Evolutionary conservation across 1,140 invertebrate species (phyloP), one percentile per base, ranked within the genome.

Genomic region (Cydia strobilella): DNA sequence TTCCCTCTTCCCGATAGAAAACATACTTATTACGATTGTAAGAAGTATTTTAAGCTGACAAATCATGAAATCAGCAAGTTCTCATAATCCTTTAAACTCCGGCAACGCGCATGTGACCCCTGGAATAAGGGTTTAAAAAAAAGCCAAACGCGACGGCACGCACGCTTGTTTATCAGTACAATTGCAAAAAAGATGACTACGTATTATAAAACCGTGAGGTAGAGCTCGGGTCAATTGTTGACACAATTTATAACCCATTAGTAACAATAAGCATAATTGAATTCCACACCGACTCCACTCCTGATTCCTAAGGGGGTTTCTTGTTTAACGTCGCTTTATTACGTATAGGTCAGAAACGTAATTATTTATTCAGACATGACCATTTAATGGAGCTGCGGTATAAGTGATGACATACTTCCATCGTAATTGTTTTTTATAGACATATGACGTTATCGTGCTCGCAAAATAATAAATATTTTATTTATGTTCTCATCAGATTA

Each of bases 331-430:
- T 18, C 6, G 6, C 10, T 23, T 7, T 23, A 59, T 59, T 54
- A 20, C 51, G 20, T 12, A n/a, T 45, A 59, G 48, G 48, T 59
- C 54, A 23, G 10, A 59, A 23, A 20, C 6, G 7, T 59, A n/a
- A 7, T 59, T 23, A 59, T n/a, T 59, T 23, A 59, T 59, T 59
- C 54, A 59, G 23, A 23, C n/a, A 59, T 12, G 54, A 59, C 2
- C 54, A 59, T 59, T 20, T 20, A 59, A 59, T 59, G 54, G 12
- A 20, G 54, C 54, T 20, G n/a, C 18, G 20, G 6, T 59, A 59
- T 59, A 20, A 59, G 54, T 59, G 54, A 59, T 59, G 54, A 59
- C 54, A 59, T 59, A 59, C n/a, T 59, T 23, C 18, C n/a, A 59
- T 10, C 18, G 54, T 59, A 59, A 59, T 20, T 20, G n/a, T 23